Evolutionary conservation across 2,888 invertebrate genomes (phyloP).

Genomic region (Dryobota labecula): DNA sequence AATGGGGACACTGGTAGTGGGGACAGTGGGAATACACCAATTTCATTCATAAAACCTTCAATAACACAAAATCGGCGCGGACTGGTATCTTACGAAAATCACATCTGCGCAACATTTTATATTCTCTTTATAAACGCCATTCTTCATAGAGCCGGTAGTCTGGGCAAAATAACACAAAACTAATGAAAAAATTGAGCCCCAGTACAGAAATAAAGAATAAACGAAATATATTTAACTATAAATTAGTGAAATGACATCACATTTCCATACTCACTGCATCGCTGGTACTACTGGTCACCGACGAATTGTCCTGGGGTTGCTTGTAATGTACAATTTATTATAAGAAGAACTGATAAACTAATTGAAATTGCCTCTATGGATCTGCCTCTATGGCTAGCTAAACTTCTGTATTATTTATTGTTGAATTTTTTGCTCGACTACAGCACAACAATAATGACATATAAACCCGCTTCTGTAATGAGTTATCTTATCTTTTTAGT

Average conservation of each 20-base stretch:
- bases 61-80: neutral
- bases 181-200: neutral
- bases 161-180: neutral
- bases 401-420: neutral
- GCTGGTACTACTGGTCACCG: conserved; percentile 88
- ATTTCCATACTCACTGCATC: conserved; percentile 89
- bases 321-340: conserved; percentile 73
- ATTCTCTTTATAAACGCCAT: neutral
- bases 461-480: too few species aligned
- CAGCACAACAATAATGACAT: neutral
- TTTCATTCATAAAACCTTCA: neutral
- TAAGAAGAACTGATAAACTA: conserved; percentile 31
- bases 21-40: too few species aligned
- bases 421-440: neutral
- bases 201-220: neutral
- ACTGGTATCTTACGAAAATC: neutral
- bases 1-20: too few species aligned
- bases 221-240: conserved; percentile 4
- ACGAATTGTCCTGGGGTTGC: conserved; percentile 88
- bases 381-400: too few species aligned
- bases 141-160: neutral
- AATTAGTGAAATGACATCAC: conserved; percentile 79
- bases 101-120: too few species aligned
- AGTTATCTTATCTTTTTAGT: too few species aligned
- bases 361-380: neutral